These are phyloP conservation scores for Pristionchus pacificus DNA, from an alignment of 1,140 invertebrate species.

Conservation along the genomic window DNA sequence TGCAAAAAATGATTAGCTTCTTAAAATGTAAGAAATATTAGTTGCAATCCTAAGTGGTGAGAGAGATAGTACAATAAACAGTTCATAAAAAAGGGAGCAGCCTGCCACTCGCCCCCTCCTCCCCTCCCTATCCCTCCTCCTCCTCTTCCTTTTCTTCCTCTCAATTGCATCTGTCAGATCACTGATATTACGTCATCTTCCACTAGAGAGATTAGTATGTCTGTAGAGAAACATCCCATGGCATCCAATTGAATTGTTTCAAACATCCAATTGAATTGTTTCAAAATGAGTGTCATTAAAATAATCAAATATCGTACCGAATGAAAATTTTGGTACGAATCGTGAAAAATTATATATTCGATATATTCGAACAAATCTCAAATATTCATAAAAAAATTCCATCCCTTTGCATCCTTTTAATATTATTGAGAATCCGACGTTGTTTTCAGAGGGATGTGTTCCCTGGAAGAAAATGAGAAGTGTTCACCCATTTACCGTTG, in stretches of 20 bases:
- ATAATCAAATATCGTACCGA: too few species aligned
- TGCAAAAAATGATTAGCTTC: neutral
- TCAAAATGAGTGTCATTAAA: too few species aligned
- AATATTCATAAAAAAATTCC: too few species aligned
- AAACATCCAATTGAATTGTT: too few species aligned
- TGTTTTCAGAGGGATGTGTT: too few species aligned
- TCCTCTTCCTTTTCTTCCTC: slow-evolving; percentile 77
- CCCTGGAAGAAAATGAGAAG: too few species aligned
- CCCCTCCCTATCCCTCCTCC: slow-evolving; percentile 49
- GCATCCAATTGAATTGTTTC: neutral
- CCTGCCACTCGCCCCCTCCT: neutral
- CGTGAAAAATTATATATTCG: too few species aligned
- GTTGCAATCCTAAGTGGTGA: neutral
- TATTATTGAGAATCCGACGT: too few species aligned
- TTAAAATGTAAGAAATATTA: neutral
- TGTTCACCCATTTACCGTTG: too few species aligned
- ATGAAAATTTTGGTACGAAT: too few species aligned
- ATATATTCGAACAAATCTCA: too few species aligned
- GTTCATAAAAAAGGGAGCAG: neutral
- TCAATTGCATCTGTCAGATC: slow-evolving; percentile 67
- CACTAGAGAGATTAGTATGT: neutral
- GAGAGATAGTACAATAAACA: neutral
- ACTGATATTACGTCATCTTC: neutral
- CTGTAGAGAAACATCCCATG: neutral
- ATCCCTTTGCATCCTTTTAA: too few species aligned